Base-by-base conservation (phyloP, 2,797 vertebrate species). In the Urocyon cinereoargenteus region DNA sequence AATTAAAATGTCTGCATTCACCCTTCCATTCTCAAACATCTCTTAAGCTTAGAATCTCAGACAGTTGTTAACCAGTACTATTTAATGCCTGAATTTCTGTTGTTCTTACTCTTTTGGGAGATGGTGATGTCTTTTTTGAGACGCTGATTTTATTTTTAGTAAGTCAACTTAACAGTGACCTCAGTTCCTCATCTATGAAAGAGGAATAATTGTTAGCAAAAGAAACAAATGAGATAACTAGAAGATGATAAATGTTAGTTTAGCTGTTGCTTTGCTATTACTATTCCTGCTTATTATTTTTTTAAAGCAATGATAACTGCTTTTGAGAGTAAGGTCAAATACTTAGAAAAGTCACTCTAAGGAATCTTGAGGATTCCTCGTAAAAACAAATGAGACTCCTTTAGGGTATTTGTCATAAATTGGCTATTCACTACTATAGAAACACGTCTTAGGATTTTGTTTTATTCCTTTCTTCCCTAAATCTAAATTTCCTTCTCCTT, bases 401-500 rank as follows among this genome's bases (percentile, higher is more conserved):
- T 34, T 28, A 55, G n/a, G 18, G 28, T 64, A 86, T 34, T 13
- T 64, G 34, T 31, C 53, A 72, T 45, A 72, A 26, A 15, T 64
- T 73, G 64, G 22, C 72, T 95, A 28, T 77, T 83, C 12, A 75
- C 9, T 62, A 53, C 8, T 40, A 91, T 16, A 62, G 40, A 87
- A 94, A 40, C n/a, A 87, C 36, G 51, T 77, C 9, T 91, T 64
- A 57, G 21, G 45, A 75, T 64, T 85, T 90, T 59, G 12, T 91
- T 82, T n/a, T 68, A 86, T 78, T 87, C 21, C 88, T 91, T 77
- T 45, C 45, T 87, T 83, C 26, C n/a, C 64, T 51, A 83, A 91
- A 83, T 49, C 57, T 59, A 91, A 86, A 92, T 66, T 57, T 66
- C 61, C 16, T 51, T 72, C 28, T 85, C 40, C 26, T 59, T 86